A percentile compares a stretch with the other conserved stretches of the same genome.
These are phyloP conservation scores for Panopea generosa DNA, from an alignment of 2,888 invertebrate genomes.

Conservation along the genomic window DNA sequence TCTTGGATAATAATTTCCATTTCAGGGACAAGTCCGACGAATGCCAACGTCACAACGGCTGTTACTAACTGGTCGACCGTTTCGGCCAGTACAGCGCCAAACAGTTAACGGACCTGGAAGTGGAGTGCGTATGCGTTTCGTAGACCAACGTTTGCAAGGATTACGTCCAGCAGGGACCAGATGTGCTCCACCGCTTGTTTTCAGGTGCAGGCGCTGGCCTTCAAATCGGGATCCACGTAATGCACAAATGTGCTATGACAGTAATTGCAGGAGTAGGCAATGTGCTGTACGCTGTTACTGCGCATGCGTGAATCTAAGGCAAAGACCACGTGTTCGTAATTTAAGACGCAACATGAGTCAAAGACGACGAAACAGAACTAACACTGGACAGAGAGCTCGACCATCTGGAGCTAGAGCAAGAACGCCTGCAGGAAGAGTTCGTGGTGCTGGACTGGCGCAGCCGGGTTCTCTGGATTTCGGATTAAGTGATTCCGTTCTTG, in stretches of 20 bases:
- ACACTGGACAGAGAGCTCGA: neutral
- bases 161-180: too few relatives aligned
- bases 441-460: neutral
- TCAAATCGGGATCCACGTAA: too few relatives aligned
- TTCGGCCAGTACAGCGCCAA: too few relatives aligned
- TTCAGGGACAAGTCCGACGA: too few relatives aligned
- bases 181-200: too few relatives aligned
- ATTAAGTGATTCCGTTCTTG: constrained; percentile 39
- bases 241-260: neutral
- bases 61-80: too few relatives aligned
- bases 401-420: neutral
- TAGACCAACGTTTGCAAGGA: too few relatives aligned
- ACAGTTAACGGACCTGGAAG: too few relatives aligned
- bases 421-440: neutral
- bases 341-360: neutral
- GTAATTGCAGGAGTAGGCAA: neutral
- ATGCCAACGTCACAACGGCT: too few relatives aligned
- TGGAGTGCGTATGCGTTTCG: too few relatives aligned
- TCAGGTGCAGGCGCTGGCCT: too few relatives aligned
- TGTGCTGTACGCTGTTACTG: constrained; percentile 9
- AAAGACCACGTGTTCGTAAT: neutral
- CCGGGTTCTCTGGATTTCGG: constrained; percentile 30
- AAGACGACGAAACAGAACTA: neutral
- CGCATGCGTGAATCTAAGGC: constrained; percentile 1
- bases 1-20: too few relatives aligned